Evolutionary conservation across 2,797 vertebrate genomes (phyloP).

Genomic region (Oryzias sinensis): DNA sequence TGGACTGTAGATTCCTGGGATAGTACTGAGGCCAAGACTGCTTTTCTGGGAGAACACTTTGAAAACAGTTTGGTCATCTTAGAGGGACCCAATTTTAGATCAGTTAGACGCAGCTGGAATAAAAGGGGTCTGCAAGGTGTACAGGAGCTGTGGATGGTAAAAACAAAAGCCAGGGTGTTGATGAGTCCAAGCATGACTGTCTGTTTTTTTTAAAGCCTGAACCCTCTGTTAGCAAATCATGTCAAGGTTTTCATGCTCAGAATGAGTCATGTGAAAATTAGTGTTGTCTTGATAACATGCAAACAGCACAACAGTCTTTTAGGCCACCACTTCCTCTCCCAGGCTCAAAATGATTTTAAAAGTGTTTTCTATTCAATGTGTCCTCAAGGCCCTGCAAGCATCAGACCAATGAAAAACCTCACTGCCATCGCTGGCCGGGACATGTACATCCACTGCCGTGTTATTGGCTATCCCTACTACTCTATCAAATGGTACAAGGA

Average conservation of each 20-base stretch:
- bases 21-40: no score
- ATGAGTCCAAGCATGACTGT: no score
- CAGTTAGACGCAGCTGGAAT: no score
- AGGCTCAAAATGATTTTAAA: constrained; percentile 84
- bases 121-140: no score
- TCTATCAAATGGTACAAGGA: constrained; percentile 99
- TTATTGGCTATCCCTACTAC: constrained; percentile 98
- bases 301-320: constrained; percentile 57
- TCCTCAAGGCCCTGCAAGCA: constrained; percentile 91
- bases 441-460: constrained; percentile 97
- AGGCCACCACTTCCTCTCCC: constrained; percentile 20
- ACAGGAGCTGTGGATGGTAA: no score
- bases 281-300: constrained; percentile 63
- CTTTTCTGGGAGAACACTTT: no score
- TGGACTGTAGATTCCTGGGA: no score
- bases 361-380: constrained; percentile 78
- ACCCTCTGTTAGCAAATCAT: not conserved
- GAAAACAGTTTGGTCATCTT: no score
- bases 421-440: constrained; percentile 98
- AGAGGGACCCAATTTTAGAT: no score
- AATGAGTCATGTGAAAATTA: constrained; percentile 61
- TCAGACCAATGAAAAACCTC: constrained; percentile 98
- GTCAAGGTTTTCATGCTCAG: constrained; percentile 18
- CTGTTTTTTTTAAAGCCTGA: constrained; percentile 1
- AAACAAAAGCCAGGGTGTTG: no score